These are phyloP conservation scores for Oophaga pumilio DNA, from an alignment of 2,113 vertebrate genomes.

Conservation along the genomic window DNA sequence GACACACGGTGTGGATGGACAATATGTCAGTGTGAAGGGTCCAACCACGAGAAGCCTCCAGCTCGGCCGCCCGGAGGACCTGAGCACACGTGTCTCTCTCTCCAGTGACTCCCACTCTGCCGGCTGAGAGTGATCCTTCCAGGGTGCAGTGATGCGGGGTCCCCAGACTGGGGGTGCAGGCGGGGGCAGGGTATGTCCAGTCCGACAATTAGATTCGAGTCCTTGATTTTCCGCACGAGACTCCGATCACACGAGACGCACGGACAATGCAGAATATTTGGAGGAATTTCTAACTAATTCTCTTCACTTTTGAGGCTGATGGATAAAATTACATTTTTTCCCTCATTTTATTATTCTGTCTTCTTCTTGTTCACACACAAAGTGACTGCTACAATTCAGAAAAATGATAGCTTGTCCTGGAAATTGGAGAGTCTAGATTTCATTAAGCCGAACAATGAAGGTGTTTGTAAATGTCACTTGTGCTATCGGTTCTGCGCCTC, in stretches of 20 bases:
- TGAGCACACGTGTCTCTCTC: too few species aligned
- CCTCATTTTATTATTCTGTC: neutral
- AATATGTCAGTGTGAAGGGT: too few species aligned
- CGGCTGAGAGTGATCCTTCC: neutral
- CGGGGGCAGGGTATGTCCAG: neutral
- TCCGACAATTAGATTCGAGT: neutral
- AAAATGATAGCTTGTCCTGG: constrained; percentile 16
- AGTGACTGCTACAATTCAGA: constrained; percentile 19
- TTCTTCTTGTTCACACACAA: neutral
- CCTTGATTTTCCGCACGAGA: neutral
- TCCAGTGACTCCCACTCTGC: too few species aligned
- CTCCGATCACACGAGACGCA: neutral
- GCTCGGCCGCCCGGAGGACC: too few species aligned
- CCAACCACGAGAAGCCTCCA: too few species aligned
- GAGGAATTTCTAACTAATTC: neutral
- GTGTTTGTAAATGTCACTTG: constrained; percentile 37
- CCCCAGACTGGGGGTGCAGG: too few species aligned
- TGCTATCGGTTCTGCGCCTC: neutral
- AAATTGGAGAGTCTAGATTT: constrained; percentile 9
- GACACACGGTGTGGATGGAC: too few species aligned
- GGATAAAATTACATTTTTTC: neutral
- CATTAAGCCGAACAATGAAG: constrained; percentile 36
- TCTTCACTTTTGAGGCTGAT: neutral
- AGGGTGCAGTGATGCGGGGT: rapidly evolving
- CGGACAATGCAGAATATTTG: neutral